Base-by-base conservation (phyloP, 2,113 vertebrate genomes). In the Sinocyclocheilus rhinocerous region DNA sequence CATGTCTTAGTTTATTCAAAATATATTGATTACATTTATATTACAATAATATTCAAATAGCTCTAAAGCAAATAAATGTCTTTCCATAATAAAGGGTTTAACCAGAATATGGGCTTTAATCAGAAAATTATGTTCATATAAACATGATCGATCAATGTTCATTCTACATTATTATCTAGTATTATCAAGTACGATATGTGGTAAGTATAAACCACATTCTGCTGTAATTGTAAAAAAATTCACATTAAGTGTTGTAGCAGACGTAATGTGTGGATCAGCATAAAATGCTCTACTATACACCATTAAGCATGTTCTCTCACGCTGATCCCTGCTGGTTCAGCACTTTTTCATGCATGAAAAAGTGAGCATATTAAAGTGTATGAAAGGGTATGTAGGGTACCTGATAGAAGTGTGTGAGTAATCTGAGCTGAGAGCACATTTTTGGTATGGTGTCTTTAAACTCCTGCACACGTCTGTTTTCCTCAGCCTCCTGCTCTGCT, bases 381-480 rank as follows among this genome's bases (percentile, higher is more conserved):
- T 52, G 7, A 50, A 26, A n/a, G 20, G 12, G n/a, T 76, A 4
- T 61, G 2, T 24, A 33, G 79, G 6, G n/a, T 85, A 99, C 98
- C 97, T 99, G 98, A 92, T 99, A 99, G 89, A 97, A 98, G 87
- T 99, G 97, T 0, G 98, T 97, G 86, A 99, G 95, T 89, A 99
- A 96, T 81, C 97, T 95, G 39, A 99, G 89, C 93, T 99, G 97
- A 4, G 98, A 97, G 86, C 96, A 96, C 97, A 98, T 97, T 94
- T 97, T 98, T 81, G 97, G 97, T 90, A 99, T 94, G 0, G 96
- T 97, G 18, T 97, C 96, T 90, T 95, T 96, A 89, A 98, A 99
- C 86, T 97, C 96, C 76, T 95, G 95, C 70, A 97, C 91, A 86
- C 97, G 95, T 92, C 89, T 96, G 83, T 90, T 95, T 89, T 99